Conservation (phyloP, 2,113 vertebrate species). For the Odontophorus gujanensis region DNA sequence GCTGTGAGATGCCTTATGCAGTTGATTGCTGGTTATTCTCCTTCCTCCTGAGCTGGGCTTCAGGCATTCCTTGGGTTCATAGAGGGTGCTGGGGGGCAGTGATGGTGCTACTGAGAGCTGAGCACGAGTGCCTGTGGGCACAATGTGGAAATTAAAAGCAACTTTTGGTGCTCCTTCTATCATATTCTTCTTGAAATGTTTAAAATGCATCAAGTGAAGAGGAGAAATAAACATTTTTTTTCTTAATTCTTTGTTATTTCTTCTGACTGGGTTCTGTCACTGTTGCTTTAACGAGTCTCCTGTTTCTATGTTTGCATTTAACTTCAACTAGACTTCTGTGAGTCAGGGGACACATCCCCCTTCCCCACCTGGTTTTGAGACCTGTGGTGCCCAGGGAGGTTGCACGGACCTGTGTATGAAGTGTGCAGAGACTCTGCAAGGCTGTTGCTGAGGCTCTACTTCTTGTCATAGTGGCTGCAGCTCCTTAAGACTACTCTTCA, state of each 20-base stretch:
- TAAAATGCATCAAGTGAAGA: neutral
- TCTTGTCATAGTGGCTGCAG: neutral
- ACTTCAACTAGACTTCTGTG: neutral
- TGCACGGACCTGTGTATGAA: neutral
- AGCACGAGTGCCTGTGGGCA: rapidly evolving
- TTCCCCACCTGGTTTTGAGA: neutral
- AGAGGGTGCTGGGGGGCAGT: neutral
- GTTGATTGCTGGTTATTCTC: neutral
- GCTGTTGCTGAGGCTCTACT: neutral
- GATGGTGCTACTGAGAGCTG: neutral
- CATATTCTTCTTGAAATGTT: neutral
- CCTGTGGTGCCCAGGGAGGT: neutral
- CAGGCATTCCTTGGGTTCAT: neutral
- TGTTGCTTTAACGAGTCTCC: neutral
- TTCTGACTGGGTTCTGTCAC: neutral
- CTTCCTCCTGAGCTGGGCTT: neutral
- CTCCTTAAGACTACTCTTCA: neutral
- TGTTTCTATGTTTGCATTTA: neutral
- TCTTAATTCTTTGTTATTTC: neutral
- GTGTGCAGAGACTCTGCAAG: neutral
- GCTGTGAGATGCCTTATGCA: too few relatives aligned
- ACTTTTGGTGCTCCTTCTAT: neutral
- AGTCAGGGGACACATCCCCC: neutral
- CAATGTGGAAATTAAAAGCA: neutral
- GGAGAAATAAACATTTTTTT: neutral